Conservation (phyloP, 2,888 invertebrate species). For the Notodonta dromedarius region DNA sequence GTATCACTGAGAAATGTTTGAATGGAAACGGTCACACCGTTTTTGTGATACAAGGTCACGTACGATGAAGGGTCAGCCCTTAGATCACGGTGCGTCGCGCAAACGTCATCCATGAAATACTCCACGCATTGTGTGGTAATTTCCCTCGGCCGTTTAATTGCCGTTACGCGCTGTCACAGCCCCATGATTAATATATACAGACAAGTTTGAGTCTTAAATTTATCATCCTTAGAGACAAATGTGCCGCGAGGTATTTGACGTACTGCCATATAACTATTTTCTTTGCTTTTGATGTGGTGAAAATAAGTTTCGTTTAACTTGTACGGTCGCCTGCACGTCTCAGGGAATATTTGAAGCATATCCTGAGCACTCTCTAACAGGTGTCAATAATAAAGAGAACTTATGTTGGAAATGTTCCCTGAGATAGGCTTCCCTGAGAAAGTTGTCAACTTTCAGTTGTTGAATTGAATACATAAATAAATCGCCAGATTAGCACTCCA, state of each 20-base stretch:
- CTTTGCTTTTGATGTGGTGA: background rate
- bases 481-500: too few relatives aligned
- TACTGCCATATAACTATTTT: conserved; percentile 27
- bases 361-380: too few relatives aligned
- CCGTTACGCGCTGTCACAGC: conserved; percentile 74
- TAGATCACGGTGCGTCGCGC: conserved; percentile 54
- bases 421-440: background rate
- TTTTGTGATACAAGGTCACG: conserved; percentile 41
- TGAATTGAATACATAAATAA: too few relatives aligned
- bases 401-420: too few relatives aligned
- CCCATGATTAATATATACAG: conserved; percentile 76
- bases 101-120: conserved; percentile 79
- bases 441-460: too few relatives aligned
- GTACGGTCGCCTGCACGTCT: background rate
- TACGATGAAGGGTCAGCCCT: conserved; percentile 67
- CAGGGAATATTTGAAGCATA: too few relatives aligned
- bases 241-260: conserved; percentile 49
- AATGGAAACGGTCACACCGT: too few relatives aligned
- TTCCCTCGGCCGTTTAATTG: conserved; percentile 76
- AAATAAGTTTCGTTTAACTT: background rate
- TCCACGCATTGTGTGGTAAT: conserved; percentile 81
- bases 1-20: too few relatives aligned
- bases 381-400: too few relatives aligned
- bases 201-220: conserved; percentile 69
- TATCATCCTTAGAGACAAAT: conserved; percentile 74